These are phyloP conservation scores for Notoglanidium macrostoma DNA, from an alignment of 2,797 vertebrate species.

Conservation along the genomic window DNA sequence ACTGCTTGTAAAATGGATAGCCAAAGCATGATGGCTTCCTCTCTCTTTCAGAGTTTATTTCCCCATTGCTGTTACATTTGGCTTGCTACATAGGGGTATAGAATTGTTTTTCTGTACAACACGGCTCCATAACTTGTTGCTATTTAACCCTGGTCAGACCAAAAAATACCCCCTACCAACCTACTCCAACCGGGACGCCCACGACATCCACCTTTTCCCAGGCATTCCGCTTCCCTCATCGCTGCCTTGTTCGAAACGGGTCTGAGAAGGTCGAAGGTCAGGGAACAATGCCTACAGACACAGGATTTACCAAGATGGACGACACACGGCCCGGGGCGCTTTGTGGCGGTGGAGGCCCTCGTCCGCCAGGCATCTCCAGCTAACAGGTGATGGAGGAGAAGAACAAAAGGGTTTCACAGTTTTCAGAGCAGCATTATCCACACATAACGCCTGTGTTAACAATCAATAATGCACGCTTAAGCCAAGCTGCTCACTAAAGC, in stretches of 20 bases:
- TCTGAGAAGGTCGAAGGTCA: slow-evolving; percentile 52
- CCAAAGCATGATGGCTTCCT: not conserved
- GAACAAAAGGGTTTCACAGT: slow-evolving; percentile 52
- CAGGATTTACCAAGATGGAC: slow-evolving; percentile 54
- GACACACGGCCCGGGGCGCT: slow-evolving; percentile 50
- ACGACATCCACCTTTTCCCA: slow-evolving; percentile 40
- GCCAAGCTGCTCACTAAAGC: slow-evolving; percentile 30
- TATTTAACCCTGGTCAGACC: slow-evolving; percentile 35
- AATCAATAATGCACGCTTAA: slow-evolving; percentile 31
- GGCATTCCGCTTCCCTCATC: slow-evolving; percentile 38
- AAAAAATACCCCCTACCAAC: slow-evolving; percentile 1
- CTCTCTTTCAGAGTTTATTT: not conserved
- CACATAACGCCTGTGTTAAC: slow-evolving; percentile 47
- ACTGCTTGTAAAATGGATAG: not conserved
- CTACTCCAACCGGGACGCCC: slow-evolving; percentile 15
- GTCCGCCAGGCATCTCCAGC: slow-evolving; percentile 50
- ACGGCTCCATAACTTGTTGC: slow-evolving; percentile 41
- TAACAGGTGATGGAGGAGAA: slow-evolving; percentile 56
- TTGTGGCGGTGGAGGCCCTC: slow-evolving; percentile 41
- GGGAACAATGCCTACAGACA: slow-evolving; percentile 55
- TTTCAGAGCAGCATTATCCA: slow-evolving; percentile 52
- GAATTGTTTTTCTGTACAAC: not conserved
- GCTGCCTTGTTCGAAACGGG: slow-evolving; percentile 32
- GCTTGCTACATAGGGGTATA: not conserved
- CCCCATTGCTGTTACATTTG: not conserved